phyloP scores from a whole-genome alignment of 2,797 vertebrate species.

The Clarias platycephalus region DNA sequence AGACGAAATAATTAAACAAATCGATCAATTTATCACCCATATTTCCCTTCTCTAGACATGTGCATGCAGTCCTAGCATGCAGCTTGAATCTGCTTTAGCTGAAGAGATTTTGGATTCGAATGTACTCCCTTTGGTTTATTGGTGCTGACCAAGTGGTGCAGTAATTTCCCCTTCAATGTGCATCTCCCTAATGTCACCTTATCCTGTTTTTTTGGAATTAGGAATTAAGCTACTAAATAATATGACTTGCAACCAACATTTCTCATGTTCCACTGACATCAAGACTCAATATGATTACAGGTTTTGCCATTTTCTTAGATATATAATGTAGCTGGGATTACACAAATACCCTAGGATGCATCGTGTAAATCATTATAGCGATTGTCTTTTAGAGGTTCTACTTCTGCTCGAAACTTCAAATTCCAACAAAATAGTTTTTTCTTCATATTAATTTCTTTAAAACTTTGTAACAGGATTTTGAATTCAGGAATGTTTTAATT shows the following conservation, averaged over 20 bases:
- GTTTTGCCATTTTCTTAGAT: neutral
- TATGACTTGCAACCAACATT: neutral
- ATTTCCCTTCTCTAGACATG: conserved; percentile 22
- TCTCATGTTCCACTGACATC: neutral
- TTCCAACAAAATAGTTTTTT: neutral
- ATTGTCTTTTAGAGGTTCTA: neutral
- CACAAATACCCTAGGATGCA: neutral
- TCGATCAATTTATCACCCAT: conserved; percentile 17
- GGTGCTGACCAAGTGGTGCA: conserved; percentile 7
- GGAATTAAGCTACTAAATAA: neutral
- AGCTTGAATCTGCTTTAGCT: conserved; percentile 37
- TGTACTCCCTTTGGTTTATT: conserved; percentile 24
- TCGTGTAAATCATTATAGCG: neutral
- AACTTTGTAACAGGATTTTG: no score
- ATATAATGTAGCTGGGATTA: neutral
- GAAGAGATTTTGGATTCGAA: conserved; percentile 14
- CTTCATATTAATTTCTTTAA: neutral
- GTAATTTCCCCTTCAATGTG: conserved; percentile 22
- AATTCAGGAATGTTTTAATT: no score
- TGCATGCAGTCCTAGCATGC: conserved; percentile 59
- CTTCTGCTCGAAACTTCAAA: neutral
- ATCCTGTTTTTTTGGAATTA: conserved; percentile 1
- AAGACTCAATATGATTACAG: neutral
- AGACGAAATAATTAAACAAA: conserved; percentile 46
- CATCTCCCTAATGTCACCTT: neutral